Conservation (phyloP, 1,140 invertebrate species). For the Tetramorium parvispinum region DNA sequence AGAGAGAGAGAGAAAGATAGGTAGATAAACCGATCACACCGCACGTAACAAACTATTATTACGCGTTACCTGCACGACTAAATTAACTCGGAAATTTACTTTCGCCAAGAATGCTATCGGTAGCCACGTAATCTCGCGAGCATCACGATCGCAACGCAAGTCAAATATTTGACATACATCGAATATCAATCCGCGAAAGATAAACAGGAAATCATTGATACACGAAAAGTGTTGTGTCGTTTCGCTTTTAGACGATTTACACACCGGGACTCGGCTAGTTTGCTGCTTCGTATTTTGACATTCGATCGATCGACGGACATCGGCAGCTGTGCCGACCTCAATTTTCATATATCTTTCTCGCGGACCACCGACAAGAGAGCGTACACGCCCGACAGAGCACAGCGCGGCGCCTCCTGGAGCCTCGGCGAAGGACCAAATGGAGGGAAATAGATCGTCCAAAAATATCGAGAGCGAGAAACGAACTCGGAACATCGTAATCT, state of each 20-base stretch:
- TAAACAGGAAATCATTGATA: slow-evolving; percentile 4
- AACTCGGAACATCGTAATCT: not conserved
- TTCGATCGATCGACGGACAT: not conserved
- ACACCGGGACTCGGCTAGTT: not conserved
- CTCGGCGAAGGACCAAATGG: slow-evolving; percentile 37
- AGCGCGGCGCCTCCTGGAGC: slow-evolving; percentile 51
- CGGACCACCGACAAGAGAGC: slow-evolving; percentile 50
- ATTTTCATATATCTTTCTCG: slow-evolving; percentile 33
- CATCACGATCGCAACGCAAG: not conserved
- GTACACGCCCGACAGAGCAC: slow-evolving; percentile 37
- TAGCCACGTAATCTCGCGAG: slow-evolving; percentile 3
- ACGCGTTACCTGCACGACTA: not conserved
- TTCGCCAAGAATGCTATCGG: not conserved
- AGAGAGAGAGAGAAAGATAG: not conserved
- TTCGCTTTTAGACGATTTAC: not conserved
- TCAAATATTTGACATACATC: slow-evolving; percentile 13
- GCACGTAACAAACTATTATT: slow-evolving; percentile 22
- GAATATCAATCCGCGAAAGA: slow-evolving; percentile 38
- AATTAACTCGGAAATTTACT: not conserved
- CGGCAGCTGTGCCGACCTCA: not conserved
- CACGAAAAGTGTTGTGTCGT: not conserved
- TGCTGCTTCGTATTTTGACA: not conserved
- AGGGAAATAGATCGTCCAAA: slow-evolving; percentile 63
- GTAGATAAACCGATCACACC: not conserved
- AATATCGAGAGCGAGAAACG: slow-evolving; percentile 50